Base-by-base conservation (phyloP, 2,113 vertebrate genomes). In the Myxocyprinus asiaticus region DNA sequence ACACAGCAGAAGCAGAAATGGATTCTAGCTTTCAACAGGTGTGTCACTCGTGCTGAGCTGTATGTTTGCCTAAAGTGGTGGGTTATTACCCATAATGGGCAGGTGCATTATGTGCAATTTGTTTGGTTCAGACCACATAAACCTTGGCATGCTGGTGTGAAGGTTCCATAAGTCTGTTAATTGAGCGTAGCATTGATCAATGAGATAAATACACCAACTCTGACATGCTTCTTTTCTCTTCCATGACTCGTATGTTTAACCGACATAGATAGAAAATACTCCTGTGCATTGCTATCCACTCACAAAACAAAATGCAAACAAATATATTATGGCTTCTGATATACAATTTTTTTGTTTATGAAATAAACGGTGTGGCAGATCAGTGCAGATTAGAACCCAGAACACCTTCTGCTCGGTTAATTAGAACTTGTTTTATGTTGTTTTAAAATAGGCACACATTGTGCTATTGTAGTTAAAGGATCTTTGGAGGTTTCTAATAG, bases 121-220 rank as follows among this genome's bases (percentile, higher is more conserved):
- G 55, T 59, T 45, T 72, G 42, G 70, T 45, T n/a, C 55, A 45
- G 42, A 59, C n/a, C 9, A 15, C 43, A 59, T 59, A 72, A 55
- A 72, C 70, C 55, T 47, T 72, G 70, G 70, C 70, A 72, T 59
- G 43, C 43, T 59, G n/a, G 70, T 47, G 55, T 59, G 45, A 72
- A 47, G 55, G 43, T 72, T 59, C 70, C 70, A 72, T 72, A 59
- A 72, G 55, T 72, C 70, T 72, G 69, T n/a, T n/a, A 72, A 72
- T 72, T 59, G 70, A 72, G 15, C 33, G 17, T 22, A 59, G 10
- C 70, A 72, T 72, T 59, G 70, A 72, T 72, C 70, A 72, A 4
- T 72, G 42, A 8, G 70, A 72, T 47, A 47, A 72, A 45, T 45
- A 59, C 43, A 59, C 43, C n/a, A 7, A 45, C n/a, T 72, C 55